Conservation (phyloP, 2,113 vertebrate species). For the Pseudopipra pipra region DNA sequence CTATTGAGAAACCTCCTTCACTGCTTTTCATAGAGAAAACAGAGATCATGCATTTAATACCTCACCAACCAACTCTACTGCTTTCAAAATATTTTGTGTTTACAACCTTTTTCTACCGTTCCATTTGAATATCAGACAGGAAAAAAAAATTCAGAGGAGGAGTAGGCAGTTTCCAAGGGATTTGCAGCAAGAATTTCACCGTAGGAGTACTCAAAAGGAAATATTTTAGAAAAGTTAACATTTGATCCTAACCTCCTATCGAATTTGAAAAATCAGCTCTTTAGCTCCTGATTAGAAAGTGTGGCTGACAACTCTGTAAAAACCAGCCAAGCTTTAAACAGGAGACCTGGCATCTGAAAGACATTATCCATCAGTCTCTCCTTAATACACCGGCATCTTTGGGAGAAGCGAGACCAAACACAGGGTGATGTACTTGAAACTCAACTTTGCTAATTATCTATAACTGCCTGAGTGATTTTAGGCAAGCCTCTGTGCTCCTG, state of each 20-base stretch:
- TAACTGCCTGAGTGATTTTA: background rate
- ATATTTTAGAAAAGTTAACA: background rate
- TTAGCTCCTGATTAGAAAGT: background rate
- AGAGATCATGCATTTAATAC: background rate
- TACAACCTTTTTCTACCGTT: background rate
- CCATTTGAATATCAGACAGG: background rate
- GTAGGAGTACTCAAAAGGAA: background rate
- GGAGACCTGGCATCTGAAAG: background rate
- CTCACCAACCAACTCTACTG: background rate
- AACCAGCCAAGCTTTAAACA: background rate
- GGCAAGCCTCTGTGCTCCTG: background rate
- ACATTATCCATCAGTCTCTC: background rate
- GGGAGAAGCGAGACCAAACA: background rate
- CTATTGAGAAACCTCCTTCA: background rate
- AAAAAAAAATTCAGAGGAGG: background rate
- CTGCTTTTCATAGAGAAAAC: background rate
- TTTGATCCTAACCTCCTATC: background rate
- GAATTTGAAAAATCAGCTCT: slow-evolving; percentile 6
- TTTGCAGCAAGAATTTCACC: background rate
- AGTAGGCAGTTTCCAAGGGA: background rate
- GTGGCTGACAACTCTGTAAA: background rate
- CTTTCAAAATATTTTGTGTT: background rate
- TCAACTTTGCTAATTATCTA: background rate
- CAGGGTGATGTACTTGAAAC: rapidly evolving
- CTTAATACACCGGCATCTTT: background rate